phyloP scores from a whole-genome alignment of 2,888 invertebrate species.

The Fragum fragum region DNA sequence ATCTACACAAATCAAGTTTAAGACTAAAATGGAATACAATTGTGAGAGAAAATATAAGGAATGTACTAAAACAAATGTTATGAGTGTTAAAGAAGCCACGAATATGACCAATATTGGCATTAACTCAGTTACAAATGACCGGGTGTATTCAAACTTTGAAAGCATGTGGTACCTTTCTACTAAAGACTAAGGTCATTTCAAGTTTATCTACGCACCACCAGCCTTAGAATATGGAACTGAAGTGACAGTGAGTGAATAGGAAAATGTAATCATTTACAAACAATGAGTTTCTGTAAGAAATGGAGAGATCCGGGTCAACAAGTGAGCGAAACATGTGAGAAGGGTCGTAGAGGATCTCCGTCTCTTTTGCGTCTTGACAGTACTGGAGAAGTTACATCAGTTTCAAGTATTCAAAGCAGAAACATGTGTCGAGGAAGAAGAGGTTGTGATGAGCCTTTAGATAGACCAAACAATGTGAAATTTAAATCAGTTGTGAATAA shows the following conservation, averaged over 20 bases:
- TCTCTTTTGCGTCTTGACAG: slow-evolving; percentile 71
- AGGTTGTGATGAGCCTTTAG: neutral
- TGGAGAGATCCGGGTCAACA: slow-evolving; percentile 5
- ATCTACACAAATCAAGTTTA: neutral
- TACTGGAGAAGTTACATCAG: slow-evolving; percentile 71
- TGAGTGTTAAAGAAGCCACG: neutral
- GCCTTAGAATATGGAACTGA: neutral
- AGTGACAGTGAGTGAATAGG: neutral
- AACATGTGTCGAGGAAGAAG: slow-evolving; percentile 3
- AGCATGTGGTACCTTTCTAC: slow-evolving; percentile 52
- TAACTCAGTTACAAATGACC: neutral
- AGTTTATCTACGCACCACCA: neutral
- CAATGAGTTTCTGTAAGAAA: slow-evolving; percentile 34
- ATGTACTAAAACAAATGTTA: neutral
- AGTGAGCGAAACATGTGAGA: neutral
- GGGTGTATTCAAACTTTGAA: slow-evolving; percentile 13
- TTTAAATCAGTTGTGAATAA: slow-evolving; percentile 29
- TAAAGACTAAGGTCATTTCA: slow-evolving; percentile 4
- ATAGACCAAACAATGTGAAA: neutral
- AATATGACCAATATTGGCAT: neutral
- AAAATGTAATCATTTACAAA: neutral
- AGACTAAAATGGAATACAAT: neutral
- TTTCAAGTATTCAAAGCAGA: neutral
- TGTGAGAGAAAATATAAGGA: slow-evolving; percentile 18
- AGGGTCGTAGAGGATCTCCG: slow-evolving; percentile 22